phyloP scores from a whole-genome alignment of 2,888 invertebrate species.

The Liodrosophila aerea region DNA sequence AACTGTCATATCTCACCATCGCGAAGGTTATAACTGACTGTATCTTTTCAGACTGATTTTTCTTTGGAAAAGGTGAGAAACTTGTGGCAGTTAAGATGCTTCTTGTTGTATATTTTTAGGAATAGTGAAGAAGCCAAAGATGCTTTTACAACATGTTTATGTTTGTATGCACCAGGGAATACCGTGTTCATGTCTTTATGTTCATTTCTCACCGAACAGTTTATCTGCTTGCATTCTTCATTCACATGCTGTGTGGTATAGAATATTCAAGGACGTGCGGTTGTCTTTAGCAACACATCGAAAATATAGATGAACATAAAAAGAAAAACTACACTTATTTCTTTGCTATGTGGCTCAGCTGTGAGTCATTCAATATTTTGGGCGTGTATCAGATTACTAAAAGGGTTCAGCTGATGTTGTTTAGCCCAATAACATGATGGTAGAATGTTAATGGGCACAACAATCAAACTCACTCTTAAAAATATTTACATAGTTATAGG shows the following conservation, averaged over 20 bases:
- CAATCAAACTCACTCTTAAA: neutral
- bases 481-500: too few species aligned
- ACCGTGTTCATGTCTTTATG: neutral
- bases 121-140: too few species aligned
- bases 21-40: too few species aligned
- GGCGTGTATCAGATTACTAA: slow-evolving; percentile 60
- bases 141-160: too few species aligned
- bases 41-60: too few species aligned
- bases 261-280: slow-evolving; percentile 42
- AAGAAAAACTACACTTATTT: neutral
- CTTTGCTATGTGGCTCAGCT: slow-evolving; percentile 19
- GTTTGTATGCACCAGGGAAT: too few species aligned
- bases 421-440: neutral
- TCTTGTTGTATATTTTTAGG: too few species aligned
- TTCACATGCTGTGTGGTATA: too few species aligned
- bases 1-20: too few species aligned
- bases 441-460: neutral
- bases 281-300: slow-evolving; percentile 38
- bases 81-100: too few species aligned
- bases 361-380: slow-evolving; percentile 57
- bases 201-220: neutral
- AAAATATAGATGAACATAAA: neutral
- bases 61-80: too few species aligned
- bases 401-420: slow-evolving; percentile 46
- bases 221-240: slow-evolving; percentile 21